These are phyloP conservation scores for Perizoma affinitatum DNA, from an alignment of 2,888 invertebrate species.

Conservation along the genomic window DNA sequence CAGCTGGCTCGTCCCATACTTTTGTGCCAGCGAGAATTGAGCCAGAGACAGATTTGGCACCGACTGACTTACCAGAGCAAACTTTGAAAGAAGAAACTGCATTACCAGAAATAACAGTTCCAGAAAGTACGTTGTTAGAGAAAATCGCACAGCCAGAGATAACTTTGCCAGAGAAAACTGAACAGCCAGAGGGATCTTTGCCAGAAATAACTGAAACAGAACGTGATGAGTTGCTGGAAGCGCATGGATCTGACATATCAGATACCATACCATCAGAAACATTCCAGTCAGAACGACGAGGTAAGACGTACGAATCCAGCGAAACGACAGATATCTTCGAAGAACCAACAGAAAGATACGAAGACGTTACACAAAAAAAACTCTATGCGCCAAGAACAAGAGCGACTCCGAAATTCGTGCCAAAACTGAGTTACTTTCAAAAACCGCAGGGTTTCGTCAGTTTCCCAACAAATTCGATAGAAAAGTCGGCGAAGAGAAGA, in stretches of 20 bases:
- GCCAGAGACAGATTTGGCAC: conserved; percentile 2
- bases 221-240: conserved; percentile 29
- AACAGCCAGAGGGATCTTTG: conserved; percentile 1
- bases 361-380: conserved; percentile 41
- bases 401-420: conserved; percentile 42
- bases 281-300: conserved; percentile 29
- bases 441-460: conserved; percentile 45
- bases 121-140: conserved; percentile 2
- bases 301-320: conserved; percentile 37
- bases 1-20: background rate
- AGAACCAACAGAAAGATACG: conserved; percentile 45
- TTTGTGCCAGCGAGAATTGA: background rate
- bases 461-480: conserved; percentile 59
- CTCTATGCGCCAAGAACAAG: conserved; percentile 40
- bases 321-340: conserved; percentile 43
- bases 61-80: background rate
- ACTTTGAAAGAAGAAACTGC: conserved; percentile 1
- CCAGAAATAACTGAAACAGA: conserved; percentile 11
- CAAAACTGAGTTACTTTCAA: conserved; percentile 65
- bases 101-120: background rate
- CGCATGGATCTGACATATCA: conserved; percentile 20
- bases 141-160: background rate
- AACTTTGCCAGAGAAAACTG: background rate
- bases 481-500: conserved; percentile 53
- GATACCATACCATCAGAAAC: conserved; percentile 33